Base-by-base conservation (phyloP, 2,113 vertebrate genomes). In the Pelvicachromis taeniatus region DNA sequence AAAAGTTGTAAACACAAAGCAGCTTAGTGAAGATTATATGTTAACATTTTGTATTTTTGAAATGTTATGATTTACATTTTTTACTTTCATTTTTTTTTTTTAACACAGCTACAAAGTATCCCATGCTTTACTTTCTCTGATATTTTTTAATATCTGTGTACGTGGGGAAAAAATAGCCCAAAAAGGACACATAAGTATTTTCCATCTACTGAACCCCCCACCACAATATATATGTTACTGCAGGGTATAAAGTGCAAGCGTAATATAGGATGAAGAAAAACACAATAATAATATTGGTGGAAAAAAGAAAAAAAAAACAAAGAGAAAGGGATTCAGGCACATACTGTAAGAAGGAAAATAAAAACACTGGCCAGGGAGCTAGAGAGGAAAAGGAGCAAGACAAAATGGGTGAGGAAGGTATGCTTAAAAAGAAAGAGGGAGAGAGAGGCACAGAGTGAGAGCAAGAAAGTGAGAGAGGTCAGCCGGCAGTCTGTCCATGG, bases 401-500 rank as follows among this genome's bases (percentile, higher is more conserved):
- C 58, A 54, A 11, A 83, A 63, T 16, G 77, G 40, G 53, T 59
- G 85, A 84, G 63, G 19, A 77, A 82, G 53, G 54, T 73, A 65
- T 77, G 79, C 59, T 38, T 78, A 75, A 77, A 89, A 65, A 83
- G 81, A 83, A 35, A 50, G 42, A 45, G 81, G 52, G 50, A 73
- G 78, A 54, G 29, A 17, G n/a, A 40, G 85, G 63, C 53, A 53
- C 4, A 9, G 70, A 54, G 50, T 35, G 38, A 48, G 78, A 81
- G 65, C 63, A 33, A 54, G 42, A 45, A 42, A 87, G 85, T 40
- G 81, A 80, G 55, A 35, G 81, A 45, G 85, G 83, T 54, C 86
- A 86, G 84, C n/a, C 77, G 70, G 70, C 81, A 89, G 84, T 77
- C 68, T 86, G 86, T 88, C 81, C n/a, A 86, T 65, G 80, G 92